Conservation (phyloP, 30 jellyfish, hydroid and myxozoan genomes). For the Hydractinia echinata region DNA sequence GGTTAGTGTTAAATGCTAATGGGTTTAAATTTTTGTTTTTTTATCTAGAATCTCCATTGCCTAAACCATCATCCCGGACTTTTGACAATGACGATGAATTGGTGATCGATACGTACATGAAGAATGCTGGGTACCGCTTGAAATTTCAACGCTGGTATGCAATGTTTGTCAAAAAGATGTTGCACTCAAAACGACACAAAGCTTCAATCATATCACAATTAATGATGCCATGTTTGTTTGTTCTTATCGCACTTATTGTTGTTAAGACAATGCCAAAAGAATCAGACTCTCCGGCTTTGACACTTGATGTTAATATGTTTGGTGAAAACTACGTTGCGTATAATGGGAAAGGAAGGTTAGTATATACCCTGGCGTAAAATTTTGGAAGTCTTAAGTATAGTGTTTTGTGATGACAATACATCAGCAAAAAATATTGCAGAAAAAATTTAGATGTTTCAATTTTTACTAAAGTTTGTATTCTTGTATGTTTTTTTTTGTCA, state of each 20-base stretch:
- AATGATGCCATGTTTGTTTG: conserved; percentile 82
- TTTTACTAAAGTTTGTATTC: no score
- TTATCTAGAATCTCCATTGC: no score
- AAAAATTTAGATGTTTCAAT: no score
- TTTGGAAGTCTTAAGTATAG: neutral
- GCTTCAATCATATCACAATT: conserved; percentile 72
- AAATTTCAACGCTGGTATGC: conserved; percentile 87
- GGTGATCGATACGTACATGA: neutral
- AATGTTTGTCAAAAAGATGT: conserved; percentile 77
- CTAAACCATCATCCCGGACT: no score
- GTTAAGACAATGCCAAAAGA: conserved; percentile 84
- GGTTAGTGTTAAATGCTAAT: no score
- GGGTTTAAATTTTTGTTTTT: no score
- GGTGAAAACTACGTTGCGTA: conserved; percentile 38
- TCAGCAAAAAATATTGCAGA: no score
- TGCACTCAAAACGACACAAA: conserved; percentile 71
- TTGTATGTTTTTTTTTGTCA: no score
- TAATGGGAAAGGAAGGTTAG: conserved; percentile 2
- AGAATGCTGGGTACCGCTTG: conserved; percentile 67
- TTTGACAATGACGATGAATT: no score
- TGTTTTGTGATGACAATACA: neutral
- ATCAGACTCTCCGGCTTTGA: conserved; percentile 72
- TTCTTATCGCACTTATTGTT: conserved; percentile 75
- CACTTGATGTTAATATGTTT: conserved; percentile 66
- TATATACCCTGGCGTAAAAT: neutral